Base-by-base conservation (phyloP, 2,888 invertebrate genomes). In the Oscheius sp. region DNA sequence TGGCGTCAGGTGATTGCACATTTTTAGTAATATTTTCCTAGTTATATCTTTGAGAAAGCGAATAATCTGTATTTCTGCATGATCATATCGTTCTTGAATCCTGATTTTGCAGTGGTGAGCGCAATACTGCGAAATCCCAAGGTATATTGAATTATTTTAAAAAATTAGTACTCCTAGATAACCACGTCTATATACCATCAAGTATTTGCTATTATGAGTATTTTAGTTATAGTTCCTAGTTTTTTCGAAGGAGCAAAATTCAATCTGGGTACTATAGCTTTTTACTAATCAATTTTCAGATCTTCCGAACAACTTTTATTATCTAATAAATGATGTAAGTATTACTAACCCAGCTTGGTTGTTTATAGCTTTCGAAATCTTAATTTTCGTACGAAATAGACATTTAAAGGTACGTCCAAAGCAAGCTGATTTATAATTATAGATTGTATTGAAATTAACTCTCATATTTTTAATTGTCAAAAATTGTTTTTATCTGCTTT, bases 281-380 rank as follows among this genome's bases (percentile, higher is more conserved):
- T 22, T 22, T 24, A 47, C 6, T 8, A 12, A 2, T 33, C 32
- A 30, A 14, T 54, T 33, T 47, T 22, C 22, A 47, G 54, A 32
- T 3, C 32, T 54, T 17, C 54, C 54, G 1, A 32, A 4, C 1
- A 17, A 33, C 36, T 54, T 54, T 33, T 54, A 54, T n/a, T 20
- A 4, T 54, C 33, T 54, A 12, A 33, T 17, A 54, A 33, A 32
- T n/a, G 33, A 54, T 17, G 9, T 54, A 5, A 54, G 4, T 5
- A 33, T 54, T 32, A 9, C 22, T 22, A 54, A 54, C 36, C 54
- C 54, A 12, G 17, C 54, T 2, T 54, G 54, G 54, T 17, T 54
- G 2, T 54, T 8, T 54, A 2, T 30, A 33, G 12, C n/a, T 54
- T 33, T 28, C 32, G 22, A 50, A 30, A n/a, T 51, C 28, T 3